Evolutionary conservation across 2,797 vertebrate genomes (phyloP).

Genomic region (Melanotaenia pygmaea): DNA sequence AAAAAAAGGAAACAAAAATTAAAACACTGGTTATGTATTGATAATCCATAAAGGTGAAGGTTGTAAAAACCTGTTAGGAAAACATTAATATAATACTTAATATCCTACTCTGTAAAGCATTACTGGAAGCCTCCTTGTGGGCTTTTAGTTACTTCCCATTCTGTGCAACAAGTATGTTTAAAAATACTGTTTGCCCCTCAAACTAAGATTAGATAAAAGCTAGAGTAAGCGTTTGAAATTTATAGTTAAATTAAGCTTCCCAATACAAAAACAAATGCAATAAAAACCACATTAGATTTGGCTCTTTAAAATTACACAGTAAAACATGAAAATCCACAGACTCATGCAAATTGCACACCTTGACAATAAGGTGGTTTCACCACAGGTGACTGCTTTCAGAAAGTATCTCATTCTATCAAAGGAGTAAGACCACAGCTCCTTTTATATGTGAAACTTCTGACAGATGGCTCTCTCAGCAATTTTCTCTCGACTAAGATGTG

Average conservation of each 20-base stretch:
- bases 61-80: conserved; percentile 27
- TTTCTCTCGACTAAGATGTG: conserved; percentile 38
- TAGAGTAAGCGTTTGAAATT: background rate
- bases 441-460: conserved; percentile 55
- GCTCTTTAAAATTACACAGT: background rate
- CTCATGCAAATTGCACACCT: conserved; percentile 4
- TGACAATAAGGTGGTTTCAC: conserved; percentile 40
- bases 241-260: background rate
- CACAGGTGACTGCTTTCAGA: conserved; percentile 51
- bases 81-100: conserved; percentile 24
- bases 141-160: background rate
- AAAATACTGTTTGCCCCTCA: background rate
- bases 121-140: background rate
- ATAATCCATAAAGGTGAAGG: conserved; percentile 35
- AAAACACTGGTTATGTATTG: conserved; percentile 3
- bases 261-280: no score
- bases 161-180: background rate
- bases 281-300: background rate
- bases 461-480: conserved; percentile 65
- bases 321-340: background rate
- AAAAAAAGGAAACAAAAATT: conserved; percentile 1
- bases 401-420: conserved; percentile 50
- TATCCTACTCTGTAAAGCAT: background rate
- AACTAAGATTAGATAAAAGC: background rate
- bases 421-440: conserved; percentile 25